These are phyloP conservation scores for Margarornis squamiger DNA, from an alignment of 2,797 vertebrate species.

Conservation along the genomic window DNA sequence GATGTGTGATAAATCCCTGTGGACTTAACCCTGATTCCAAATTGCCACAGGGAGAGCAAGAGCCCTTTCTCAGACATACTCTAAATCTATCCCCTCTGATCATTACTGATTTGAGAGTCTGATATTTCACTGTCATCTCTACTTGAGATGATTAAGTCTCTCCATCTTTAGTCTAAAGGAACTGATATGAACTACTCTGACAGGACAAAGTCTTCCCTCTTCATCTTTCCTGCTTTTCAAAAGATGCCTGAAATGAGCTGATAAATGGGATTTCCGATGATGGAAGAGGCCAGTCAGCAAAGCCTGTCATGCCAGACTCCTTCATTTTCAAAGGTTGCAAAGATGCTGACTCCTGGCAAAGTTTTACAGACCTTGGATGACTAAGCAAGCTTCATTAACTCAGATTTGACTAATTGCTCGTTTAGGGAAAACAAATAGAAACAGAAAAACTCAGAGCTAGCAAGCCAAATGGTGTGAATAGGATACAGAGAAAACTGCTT, in stretches of 20 bases:
- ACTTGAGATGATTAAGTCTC: conserved; percentile 29
- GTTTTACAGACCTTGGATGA: conserved; percentile 45
- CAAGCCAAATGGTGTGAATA: neutral
- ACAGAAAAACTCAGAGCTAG: conserved; percentile 14
- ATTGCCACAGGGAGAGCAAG: neutral
- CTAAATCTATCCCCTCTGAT: neutral
- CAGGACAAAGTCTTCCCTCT: conserved; percentile 41
- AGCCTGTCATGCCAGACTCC: neutral
- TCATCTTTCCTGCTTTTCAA: conserved; percentile 19
- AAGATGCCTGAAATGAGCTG: conserved; percentile 20
- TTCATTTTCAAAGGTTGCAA: neutral
- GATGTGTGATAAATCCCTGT: neutral
- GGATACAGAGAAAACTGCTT: neutral
- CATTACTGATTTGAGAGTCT: neutral
- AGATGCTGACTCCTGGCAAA: conserved; percentile 53
- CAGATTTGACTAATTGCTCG: conserved; percentile 48
- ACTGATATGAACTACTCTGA: conserved; percentile 32
- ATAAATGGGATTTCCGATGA: conserved; percentile 39
- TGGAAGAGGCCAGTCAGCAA: conserved; percentile 24
- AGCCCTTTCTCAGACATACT: neutral
- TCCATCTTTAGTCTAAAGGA: conserved; percentile 23
- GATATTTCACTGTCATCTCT: conserved; percentile 43
- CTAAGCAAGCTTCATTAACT: conserved; percentile 59
- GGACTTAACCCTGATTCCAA: neutral
- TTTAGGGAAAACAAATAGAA: conserved; percentile 59